Percentiles rank a stretch among this genome's conserved stretches.
Conservation (phyloP, 53 echinoderm and acorn worm genomes). For the Luidia sarsii region DNA sequence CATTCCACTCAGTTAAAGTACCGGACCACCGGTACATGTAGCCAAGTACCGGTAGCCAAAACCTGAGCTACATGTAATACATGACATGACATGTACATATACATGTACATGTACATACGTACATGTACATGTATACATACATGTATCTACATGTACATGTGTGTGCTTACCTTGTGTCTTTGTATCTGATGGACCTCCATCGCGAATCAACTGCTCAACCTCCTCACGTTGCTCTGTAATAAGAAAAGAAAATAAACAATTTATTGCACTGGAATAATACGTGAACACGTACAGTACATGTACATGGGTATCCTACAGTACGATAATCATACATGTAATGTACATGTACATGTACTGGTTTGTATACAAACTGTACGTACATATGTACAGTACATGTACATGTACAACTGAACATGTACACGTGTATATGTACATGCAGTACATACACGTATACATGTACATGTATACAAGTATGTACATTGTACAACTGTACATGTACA, state of each 20-base stretch:
- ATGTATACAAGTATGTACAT: too few species aligned
- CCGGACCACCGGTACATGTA: not conserved
- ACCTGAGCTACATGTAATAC: not conserved
- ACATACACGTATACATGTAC: too few species aligned
- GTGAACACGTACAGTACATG: too few species aligned
- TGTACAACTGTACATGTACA: too few species aligned
- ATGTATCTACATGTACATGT: not conserved
- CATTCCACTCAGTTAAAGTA: not conserved
- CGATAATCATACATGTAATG: too few species aligned
- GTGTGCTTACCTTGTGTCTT: constrained; percentile 35
- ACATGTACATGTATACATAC: not conserved
- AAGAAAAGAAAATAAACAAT: constrained; percentile 9
- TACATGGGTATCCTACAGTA: too few species aligned
- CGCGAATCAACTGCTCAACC: constrained; percentile 57
- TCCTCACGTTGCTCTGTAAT: constrained; percentile 66
- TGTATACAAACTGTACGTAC: too few species aligned
- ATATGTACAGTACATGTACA: too few species aligned
- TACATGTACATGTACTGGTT: too few species aligned
- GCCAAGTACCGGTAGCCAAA: not conserved
- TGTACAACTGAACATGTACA: too few species aligned
- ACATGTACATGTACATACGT: not conserved
- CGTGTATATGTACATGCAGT: too few species aligned
- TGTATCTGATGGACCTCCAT: constrained; percentile 39
- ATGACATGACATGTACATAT: not conserved
- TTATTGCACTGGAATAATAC: too few species aligned